Base-by-base conservation (phyloP, 2,113 vertebrate species). In the Penelope pileata region DNA sequence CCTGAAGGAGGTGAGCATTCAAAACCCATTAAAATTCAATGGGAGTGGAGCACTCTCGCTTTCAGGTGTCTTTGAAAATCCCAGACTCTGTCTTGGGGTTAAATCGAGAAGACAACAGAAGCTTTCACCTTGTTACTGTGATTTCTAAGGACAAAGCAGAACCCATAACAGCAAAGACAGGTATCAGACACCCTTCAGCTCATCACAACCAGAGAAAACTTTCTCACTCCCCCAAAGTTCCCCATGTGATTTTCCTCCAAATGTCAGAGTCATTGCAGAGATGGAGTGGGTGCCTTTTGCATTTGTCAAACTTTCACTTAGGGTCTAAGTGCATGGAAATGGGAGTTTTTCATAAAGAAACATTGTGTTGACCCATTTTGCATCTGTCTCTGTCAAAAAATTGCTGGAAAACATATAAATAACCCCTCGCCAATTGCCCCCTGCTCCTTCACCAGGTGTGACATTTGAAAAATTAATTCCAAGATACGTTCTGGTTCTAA, bases 221-320 rank as follows among this genome's bases (percentile, higher is more conserved):
- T n/a, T 19, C 0, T 2, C 16, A 1, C 19, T 78, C 9, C 63
- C 34, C 21, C 48, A 70, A 4, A 67, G 11, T 32, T 19, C 26
- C 29, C 19, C 7, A 30, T 5, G 1, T 3, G 34, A 53, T 34
- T 73, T 40, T 13, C 45, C 5, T 36, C 63, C 19, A 17, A 12
- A 1, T 0, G 0, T 15, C 50, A 19, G 58, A 53, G 10, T 3
- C 29, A 7, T 0, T 16, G 34, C 2, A 1, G 24, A 32, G 53
- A 43, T 67, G 18, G 11, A 63, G 15, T 0, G 12, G 18, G 7
- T 9, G 60, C 6, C 27, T 58, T 86, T 36, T n/a, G 4, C 1
- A 18, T 68, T 38, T 26, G 60, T 51, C 73, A 32, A n/a, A 13
- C 7, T 60, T 63, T 10, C 7, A 14, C 48, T 82, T 45, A 5